Evolutionary conservation across 2,113 vertebrate genomes (phyloP).

Genomic region (Gopherus flavomarginatus): DNA sequence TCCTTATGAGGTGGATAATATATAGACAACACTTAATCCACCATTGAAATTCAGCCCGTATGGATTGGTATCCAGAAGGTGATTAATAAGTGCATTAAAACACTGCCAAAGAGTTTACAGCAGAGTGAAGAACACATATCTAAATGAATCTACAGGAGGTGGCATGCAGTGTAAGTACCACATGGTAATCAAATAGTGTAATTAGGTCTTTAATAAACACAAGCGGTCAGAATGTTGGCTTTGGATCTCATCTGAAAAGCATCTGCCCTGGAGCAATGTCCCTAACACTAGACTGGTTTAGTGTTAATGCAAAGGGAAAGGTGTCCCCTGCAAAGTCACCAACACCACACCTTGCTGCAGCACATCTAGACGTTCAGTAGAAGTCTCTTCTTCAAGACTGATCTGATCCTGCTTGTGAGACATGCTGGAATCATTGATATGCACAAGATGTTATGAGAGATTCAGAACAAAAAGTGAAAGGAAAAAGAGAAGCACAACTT

Average conservation of each 20-base stretch:
- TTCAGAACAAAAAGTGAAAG: conserved; percentile 43
- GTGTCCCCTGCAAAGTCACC: conserved; percentile 26
- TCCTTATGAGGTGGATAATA: neutral
- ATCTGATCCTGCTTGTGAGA: conserved; percentile 31
- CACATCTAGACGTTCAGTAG: neutral
- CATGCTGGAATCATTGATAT: neutral
- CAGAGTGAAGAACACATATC: neutral
- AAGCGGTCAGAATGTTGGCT: neutral
- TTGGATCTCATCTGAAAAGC: neutral
- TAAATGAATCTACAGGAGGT: conserved; percentile 14
- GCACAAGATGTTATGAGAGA: neutral
- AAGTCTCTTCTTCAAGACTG: neutral
- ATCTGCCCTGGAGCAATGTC: conserved; percentile 15
- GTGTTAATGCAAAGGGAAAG: conserved; percentile 12
- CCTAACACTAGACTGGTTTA: neutral
- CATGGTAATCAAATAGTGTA: neutral
- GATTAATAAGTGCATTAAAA: neutral
- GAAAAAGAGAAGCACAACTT: neutral
- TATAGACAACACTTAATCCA: fast-evolving
- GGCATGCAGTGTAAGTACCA: fast-evolving
- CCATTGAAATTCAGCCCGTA: fast-evolving
- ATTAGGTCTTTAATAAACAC: neutral
- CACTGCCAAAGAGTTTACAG: neutral
- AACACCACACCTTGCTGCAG: conserved; percentile 18
- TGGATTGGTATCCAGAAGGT: neutral